Evolutionary conservation across 2,888 invertebrate species (phyloP).

Genomic region (Apotomis capreana): DNA sequence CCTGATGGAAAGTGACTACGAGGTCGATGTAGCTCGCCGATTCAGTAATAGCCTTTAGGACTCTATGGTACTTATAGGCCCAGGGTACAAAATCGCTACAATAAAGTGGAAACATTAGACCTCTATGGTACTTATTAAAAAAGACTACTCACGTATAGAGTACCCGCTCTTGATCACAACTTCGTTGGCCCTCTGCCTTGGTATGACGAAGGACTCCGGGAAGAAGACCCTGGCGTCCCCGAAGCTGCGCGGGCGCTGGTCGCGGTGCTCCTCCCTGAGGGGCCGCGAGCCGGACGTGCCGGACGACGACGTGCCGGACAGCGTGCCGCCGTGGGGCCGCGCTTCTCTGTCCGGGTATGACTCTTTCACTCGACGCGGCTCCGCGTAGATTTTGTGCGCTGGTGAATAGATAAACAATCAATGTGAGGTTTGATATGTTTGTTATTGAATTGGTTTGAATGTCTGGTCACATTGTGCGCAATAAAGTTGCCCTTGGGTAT

Average conservation of each 20-base stretch:
- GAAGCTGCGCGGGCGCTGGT: conserved; percentile 71
- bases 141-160: conserved; percentile 71
- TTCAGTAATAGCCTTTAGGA: too few relatives aligned
- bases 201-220: conserved; percentile 80
- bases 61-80: too few relatives aligned
- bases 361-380: conserved; percentile 68
- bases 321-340: conserved; percentile 70
- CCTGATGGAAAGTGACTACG: too few relatives aligned
- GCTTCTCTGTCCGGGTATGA: conserved; percentile 66
- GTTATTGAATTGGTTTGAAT: too few relatives aligned
- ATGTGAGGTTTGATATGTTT: too few relatives aligned
- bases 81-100: too few relatives aligned
- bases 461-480: too few relatives aligned
- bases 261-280: conserved; percentile 65
- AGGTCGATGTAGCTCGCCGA: too few relatives aligned
- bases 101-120: too few relatives aligned
- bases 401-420: conserved; percentile 23
- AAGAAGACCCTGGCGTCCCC: conserved; percentile 79
- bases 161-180: conserved; percentile 68
- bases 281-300: conserved; percentile 78
- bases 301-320: conserved; percentile 77
- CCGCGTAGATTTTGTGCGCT: conserved; percentile 76
- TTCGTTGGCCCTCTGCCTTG: conserved; percentile 70
- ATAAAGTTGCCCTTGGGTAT: too few relatives aligned
- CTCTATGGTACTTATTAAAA: too few relatives aligned